Evolutionary conservation across 2,113 vertebrate species (phyloP).

Genomic region (Raja brachyura): DNA sequence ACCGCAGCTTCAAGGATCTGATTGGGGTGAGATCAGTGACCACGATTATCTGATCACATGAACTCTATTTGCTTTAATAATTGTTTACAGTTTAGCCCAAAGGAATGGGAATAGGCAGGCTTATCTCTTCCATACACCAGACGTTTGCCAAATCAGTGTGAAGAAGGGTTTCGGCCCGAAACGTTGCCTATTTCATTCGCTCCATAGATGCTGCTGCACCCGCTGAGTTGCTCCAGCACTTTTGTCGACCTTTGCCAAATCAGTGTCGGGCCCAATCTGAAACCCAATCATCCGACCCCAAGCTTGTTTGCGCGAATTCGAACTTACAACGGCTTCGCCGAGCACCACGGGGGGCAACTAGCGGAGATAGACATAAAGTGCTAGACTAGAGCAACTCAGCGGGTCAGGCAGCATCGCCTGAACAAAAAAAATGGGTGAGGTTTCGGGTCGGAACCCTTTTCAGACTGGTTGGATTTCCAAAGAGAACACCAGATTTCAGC

Average conservation of each 20-base stretch:
- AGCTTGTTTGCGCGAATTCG: neutral
- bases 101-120: neutral
- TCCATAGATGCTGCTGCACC: no score
- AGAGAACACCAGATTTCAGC: neutral
- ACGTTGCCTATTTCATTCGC: no score
- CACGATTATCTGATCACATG: neutral
- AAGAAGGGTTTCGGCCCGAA: no score
- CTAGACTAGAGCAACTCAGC: no score
- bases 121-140: neutral
- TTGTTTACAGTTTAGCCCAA: neutral
- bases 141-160: neutral
- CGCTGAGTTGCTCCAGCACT: no score
- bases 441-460: no score
- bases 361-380: no score
- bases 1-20: neutral
- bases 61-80: neutral
- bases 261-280: no score
- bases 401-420: no score
- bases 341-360: neutral
- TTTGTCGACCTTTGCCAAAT: no score
- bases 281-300: neutral
- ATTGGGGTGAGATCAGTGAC: neutral
- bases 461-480: neutral
- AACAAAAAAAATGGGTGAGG: no score
- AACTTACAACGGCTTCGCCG: neutral